Evolutionary conservation across 1,140 invertebrate species (phyloP).

Genomic region (Pentalonia nigronervosa): DNA sequence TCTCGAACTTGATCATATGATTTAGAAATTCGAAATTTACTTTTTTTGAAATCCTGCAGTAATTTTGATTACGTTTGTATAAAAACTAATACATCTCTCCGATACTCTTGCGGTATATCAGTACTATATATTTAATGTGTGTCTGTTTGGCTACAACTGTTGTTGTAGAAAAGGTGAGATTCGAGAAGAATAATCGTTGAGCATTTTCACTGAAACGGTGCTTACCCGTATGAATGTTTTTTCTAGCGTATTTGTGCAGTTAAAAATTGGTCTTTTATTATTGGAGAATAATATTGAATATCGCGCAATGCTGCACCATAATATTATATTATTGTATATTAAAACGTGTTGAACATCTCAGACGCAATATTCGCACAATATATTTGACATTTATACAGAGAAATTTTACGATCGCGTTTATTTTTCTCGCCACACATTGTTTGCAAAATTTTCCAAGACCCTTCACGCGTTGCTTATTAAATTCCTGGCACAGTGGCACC

Average conservation of each 20-base stretch:
- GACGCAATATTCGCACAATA: not conserved
- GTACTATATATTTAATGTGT: not conserved
- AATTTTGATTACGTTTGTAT: not conserved
- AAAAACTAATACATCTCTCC: not conserved
- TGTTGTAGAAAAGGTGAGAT: no score
- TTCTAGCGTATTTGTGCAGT: not conserved
- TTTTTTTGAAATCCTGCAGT: not conserved
- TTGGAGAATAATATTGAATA: not conserved
- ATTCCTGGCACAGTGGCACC: conserved; percentile 30
- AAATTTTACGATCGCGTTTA: not conserved
- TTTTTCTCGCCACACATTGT: not conserved
- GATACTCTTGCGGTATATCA: not conserved
- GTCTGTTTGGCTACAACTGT: not conserved
- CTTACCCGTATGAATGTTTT: not conserved
- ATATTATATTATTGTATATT: not conserved
- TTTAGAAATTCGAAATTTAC: not conserved
- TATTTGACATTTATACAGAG: not conserved
- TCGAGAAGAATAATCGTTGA: not conserved
- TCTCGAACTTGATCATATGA: not conserved
- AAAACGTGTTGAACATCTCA: not conserved
- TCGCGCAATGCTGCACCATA: not conserved
- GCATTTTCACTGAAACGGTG: not conserved
- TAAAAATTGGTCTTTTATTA: not conserved
- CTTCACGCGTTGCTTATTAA: not conserved
- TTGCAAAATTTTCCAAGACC: not conserved